Conservation (phyloP, 2,797 vertebrate species). For the Adelosebastes latens region DNA sequence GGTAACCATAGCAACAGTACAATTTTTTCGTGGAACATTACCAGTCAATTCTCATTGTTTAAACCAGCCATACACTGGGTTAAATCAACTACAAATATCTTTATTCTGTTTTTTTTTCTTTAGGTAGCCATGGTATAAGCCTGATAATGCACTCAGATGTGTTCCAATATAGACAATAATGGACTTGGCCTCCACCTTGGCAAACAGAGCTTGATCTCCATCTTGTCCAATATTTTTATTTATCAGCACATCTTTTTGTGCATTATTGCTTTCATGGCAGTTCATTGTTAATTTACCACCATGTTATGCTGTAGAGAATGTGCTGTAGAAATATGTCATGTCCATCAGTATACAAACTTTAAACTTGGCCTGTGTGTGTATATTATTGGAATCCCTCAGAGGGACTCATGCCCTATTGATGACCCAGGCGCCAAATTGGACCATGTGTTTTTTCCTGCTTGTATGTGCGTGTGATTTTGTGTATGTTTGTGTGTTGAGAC, state of each 20-base stretch:
- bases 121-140: neutral
- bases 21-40: neutral
- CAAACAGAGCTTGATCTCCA: neutral
- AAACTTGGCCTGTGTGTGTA: neutral
- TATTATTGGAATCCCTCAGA: constrained; percentile 23
- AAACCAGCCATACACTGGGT: neutral
- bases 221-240: neutral
- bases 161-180: neutral
- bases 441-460: constrained; percentile 13
- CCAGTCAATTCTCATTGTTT: neutral
- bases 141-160: neutral
- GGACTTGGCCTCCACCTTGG: neutral
- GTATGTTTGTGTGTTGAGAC: constrained; percentile 14
- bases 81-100: neutral
- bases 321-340: neutral
- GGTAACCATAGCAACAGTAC: neutral
- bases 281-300: neutral
- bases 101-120: neutral
- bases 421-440: constrained; percentile 14
- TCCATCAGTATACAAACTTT: neutral
- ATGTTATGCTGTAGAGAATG: neutral
- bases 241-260: neutral
- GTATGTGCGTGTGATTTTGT: neutral
- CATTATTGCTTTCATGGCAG: neutral
- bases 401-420: constrained; percentile 26